Evolutionary conservation across 2,113 vertebrate species (phyloP).

Genomic region (Falcunculus frontatus): DNA sequence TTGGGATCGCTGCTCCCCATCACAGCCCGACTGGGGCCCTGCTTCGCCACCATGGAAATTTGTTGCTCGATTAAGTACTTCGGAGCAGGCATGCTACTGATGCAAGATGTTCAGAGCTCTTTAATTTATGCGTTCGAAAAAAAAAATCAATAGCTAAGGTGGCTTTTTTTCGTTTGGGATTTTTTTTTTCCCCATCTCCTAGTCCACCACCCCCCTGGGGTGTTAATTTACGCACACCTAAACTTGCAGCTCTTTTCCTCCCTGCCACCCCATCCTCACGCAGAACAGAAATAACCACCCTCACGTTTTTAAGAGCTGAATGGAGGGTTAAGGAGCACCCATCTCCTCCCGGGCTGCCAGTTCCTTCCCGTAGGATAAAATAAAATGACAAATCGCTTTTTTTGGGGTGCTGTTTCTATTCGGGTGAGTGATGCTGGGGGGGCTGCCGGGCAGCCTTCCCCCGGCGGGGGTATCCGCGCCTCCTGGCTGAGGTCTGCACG

Average conservation of each 20-base stretch:
- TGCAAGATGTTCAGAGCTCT: not conserved
- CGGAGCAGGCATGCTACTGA: not conserved
- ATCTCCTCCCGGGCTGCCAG: not conserved
- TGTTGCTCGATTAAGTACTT: not conserved
- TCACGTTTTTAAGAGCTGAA: not conserved
- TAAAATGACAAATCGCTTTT: not conserved
- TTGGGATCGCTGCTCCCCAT: not conserved
- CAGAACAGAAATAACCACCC: not conserved
- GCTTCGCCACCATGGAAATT: not conserved
- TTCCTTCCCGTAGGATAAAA: not conserved
- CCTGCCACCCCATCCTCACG: not conserved
- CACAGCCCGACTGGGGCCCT: not conserved
- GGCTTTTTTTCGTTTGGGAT: not conserved
- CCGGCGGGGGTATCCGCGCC: not conserved
- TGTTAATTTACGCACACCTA: not conserved
- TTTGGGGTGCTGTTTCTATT: not conserved
- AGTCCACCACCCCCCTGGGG: no score
- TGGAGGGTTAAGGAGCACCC: not conserved
- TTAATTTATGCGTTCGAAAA: not conserved
- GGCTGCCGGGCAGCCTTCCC: not conserved
- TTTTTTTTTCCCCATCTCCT: rapidly evolving
- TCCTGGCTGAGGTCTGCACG: not conserved
- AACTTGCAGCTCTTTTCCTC: not conserved
- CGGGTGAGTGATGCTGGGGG: not conserved
- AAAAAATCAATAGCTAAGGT: not conserved